Evolutionary conservation across 2,888 invertebrate species (phyloP), one percentile per base, ranked within the genome.

Genomic region (Chrysolina americana): DNA sequence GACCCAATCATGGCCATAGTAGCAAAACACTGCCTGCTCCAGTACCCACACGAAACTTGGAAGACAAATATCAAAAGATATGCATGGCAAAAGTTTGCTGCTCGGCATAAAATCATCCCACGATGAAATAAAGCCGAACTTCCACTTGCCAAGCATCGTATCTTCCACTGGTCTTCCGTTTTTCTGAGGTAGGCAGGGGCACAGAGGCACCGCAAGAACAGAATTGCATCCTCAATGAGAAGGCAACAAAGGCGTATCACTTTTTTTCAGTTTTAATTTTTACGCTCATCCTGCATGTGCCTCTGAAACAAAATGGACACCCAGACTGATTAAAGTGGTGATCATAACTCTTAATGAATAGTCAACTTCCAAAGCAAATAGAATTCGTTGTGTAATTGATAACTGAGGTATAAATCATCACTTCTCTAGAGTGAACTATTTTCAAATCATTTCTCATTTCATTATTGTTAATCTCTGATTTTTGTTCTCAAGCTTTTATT

Each of bases 261-360:
- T 79, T 75, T 64, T 53, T 36, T 53, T 17, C 28, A n/a, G 36
- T 56, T 68, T 68, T n/a, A 28, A n/a, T 8, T 28, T 41, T 19
- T 91, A 91, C 91, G 91, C 91, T 91, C 91, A 89, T 91, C 91
- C 92, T 92, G 92, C 94, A 93, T 93, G 94, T 94, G 94, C 94
- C 94, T 94, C 94, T 94, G 94, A 93, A 94, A 91, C 92, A 91
- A 88, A 79, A 88, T 88, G 87, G 89, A 88, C 85, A 87, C 47
- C 87, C 88, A 68, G 50, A 36, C 41, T 28, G 68, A 53, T 68
- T 53, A 59, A 36, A 50, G 9, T 50, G 9, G 19, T 50, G 50
- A 50, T 17, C 36, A 36, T 59, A 53, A 53, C 21, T 11, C 53
- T 53, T 0, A 11, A 53, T 53, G 53, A 53, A 53, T 21, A 53